phyloP scores from a whole-genome alignment of 2,113 vertebrate genomes.

The Pseudonaja textilis region DNA sequence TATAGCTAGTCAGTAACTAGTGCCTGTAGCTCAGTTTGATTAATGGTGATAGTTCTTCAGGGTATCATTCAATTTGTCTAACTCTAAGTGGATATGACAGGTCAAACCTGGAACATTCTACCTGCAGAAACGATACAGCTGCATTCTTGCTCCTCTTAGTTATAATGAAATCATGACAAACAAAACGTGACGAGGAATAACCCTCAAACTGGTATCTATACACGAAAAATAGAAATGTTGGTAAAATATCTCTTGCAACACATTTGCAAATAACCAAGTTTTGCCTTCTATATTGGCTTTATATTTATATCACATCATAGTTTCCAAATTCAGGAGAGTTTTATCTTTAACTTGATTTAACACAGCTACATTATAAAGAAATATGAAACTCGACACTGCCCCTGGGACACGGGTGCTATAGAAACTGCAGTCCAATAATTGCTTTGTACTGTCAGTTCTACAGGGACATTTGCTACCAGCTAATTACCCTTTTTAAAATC shows the following conservation, averaged over 20 bases:
- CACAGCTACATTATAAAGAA: background rate
- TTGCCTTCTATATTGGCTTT: background rate
- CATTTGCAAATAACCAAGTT: background rate
- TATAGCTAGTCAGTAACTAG: background rate
- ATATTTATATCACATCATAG: background rate
- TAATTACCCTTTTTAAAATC: background rate
- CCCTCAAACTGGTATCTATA: background rate
- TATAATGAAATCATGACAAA: background rate
- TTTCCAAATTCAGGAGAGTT: background rate
- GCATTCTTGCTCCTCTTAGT: background rate
- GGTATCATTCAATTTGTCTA: background rate
- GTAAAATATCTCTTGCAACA: background rate
- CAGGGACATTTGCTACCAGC: background rate
- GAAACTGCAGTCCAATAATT: background rate
- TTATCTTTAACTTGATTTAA: background rate
- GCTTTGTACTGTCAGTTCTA: background rate
- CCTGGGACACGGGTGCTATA: background rate
- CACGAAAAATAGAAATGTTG: background rate
- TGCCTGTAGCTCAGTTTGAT: background rate
- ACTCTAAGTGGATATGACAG: background rate
- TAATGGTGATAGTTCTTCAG: background rate
- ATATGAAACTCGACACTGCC: background rate
- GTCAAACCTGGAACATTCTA: background rate
- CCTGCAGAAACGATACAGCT: background rate
- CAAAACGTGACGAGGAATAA: background rate